These are phyloP conservation scores for Amphipoea oculea DNA, from an alignment of 2,888 invertebrate genomes.

Conservation along the genomic window DNA sequence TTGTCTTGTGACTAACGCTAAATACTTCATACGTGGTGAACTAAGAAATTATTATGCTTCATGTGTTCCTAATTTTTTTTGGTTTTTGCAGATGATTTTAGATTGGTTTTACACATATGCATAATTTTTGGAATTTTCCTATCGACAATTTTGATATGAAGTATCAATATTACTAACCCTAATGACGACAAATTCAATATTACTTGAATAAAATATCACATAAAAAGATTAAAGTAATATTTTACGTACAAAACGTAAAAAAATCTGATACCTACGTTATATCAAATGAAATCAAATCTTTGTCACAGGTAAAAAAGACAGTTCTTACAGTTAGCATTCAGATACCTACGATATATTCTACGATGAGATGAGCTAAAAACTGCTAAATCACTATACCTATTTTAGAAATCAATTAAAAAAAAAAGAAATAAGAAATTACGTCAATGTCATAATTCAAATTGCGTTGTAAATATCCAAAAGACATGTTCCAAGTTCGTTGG, in stretches of 20 bases:
- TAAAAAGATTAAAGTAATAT: too few species aligned
- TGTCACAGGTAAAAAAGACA: too few species aligned
- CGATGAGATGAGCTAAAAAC: not conserved
- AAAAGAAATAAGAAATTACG: not conserved
- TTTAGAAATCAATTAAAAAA: conserved; percentile 9
- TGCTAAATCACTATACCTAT: not conserved
- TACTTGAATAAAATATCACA: not conserved
- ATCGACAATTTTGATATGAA: not conserved
- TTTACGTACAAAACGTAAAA: too few species aligned
- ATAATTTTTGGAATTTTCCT: conserved; percentile 18
- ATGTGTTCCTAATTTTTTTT: conserved; percentile 55
- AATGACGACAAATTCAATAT: not conserved
- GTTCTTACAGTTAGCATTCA: too few species aligned
- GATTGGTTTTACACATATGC: conserved; percentile 37
- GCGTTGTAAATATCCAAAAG: conserved; percentile 24
- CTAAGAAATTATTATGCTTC: conserved; percentile 29
- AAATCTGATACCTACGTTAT: too few species aligned
- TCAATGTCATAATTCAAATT: conserved; percentile 1
- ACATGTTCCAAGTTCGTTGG: conserved; percentile 15
- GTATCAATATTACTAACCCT: not conserved
- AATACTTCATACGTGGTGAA: conserved; percentile 39
- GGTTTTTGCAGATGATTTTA: conserved; percentile 7
- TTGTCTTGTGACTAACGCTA: conserved; percentile 61
- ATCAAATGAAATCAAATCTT: too few species aligned
- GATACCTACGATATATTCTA: not conserved